A percentile compares a stretch with the other conserved stretches of the same genome.
Evolutionary conservation across 2,113 vertebrate genomes (phyloP).

Genomic region (Oostethus manadensis): DNA sequence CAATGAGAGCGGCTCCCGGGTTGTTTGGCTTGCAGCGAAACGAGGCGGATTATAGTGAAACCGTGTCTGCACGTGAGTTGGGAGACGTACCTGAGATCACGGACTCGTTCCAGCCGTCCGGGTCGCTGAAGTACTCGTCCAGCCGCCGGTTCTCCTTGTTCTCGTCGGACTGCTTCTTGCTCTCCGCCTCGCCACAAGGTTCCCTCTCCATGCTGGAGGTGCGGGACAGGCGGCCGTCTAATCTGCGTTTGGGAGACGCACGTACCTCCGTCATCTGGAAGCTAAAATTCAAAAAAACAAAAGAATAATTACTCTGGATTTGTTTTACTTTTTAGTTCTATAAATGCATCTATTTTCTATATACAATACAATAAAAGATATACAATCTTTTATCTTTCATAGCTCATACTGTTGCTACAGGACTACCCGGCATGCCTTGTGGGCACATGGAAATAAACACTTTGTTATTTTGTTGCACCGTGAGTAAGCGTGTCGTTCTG

Average conservation of each 20-base stretch:
- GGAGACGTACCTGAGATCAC: conserved; percentile 85
- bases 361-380: too few relatives aligned
- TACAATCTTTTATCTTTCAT: too few relatives aligned
- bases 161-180: conserved; percentile 83
- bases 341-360: too few relatives aligned
- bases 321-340: background rate
- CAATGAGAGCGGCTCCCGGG: conserved; percentile 7
- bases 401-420: too few relatives aligned
- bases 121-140: conserved; percentile 80
- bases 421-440: too few relatives aligned
- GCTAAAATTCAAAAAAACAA: conserved; percentile 61
- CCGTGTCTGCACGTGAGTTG: background rate
- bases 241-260: conserved; percentile 82
- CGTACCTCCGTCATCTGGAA: conserved; percentile 84
- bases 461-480: too few relatives aligned
- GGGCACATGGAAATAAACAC: too few relatives aligned
- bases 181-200: conserved; percentile 64
- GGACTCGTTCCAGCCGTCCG: conserved; percentile 87
- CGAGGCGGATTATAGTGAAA: background rate
- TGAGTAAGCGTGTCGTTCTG: too few relatives aligned
- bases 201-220: conserved; percentile 79
- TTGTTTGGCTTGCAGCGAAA: conserved; percentile 8
- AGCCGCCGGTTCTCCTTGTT: conserved; percentile 93
- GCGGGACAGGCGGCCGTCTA: conserved; percentile 79
- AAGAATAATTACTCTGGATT: background rate